Conservation (phyloP, 2,113 vertebrate species). For the Mixornis gularis region DNA sequence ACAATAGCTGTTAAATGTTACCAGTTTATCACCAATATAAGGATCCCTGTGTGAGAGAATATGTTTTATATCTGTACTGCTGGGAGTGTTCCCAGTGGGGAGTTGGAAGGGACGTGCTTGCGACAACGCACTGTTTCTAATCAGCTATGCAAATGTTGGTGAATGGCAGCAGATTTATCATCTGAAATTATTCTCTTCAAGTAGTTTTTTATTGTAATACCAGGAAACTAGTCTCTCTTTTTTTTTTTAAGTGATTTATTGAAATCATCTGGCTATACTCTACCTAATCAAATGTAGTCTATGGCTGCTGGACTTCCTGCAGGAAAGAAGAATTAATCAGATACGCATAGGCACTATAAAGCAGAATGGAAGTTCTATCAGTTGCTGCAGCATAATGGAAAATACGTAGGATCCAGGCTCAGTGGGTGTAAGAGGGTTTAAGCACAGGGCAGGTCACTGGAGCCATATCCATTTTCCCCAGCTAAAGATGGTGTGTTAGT, state of each 20-base stretch:
- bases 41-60: not conserved
- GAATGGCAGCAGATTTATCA: conserved; percentile 64
- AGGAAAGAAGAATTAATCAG: conserved; percentile 47
- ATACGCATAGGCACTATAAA: conserved; percentile 10
- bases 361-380: conserved; percentile 32
- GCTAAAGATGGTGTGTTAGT: not conserved
- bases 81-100: not conserved
- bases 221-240: conserved; percentile 53
- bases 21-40: not conserved
- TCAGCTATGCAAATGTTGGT: conserved; percentile 45
- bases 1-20: not conserved
- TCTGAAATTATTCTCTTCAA: conserved; percentile 68
- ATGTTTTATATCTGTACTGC: not conserved
- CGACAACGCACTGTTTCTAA: conserved; percentile 45
- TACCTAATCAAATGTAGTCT: conserved; percentile 61
- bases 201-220: conserved; percentile 66
- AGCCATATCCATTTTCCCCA: not conserved
- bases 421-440: not conserved
- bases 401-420: not conserved
- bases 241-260: conserved; percentile 61
- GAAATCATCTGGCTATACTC: conserved; percentile 73
- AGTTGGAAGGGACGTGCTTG: not conserved
- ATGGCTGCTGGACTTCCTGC: conserved; percentile 63
- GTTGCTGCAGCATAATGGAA: conserved; percentile 6
- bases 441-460: not conserved